These are phyloP conservation scores for Scaptomyza flava DNA, from an alignment of 2,888 invertebrate genomes.

Conservation along the genomic window DNA sequence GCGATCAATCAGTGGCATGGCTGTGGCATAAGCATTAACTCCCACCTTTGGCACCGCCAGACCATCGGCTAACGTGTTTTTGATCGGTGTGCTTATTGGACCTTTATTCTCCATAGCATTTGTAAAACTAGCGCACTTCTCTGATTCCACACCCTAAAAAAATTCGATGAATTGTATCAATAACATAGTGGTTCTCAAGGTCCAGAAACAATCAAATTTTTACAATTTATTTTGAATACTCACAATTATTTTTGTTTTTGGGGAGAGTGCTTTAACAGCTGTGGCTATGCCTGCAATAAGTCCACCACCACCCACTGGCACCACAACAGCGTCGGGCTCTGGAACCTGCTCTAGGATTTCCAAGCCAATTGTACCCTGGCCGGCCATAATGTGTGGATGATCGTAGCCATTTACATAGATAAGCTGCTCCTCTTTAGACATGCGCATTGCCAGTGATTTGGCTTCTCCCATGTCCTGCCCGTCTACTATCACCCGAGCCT, in stretches of 20 bases:
- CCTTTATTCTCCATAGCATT: constrained; percentile 89
- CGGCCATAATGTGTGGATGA: constrained; percentile 97
- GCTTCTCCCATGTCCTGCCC: constrained; percentile 94
- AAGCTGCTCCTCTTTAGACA: constrained; percentile 89
- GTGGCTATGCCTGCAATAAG: constrained; percentile 95
- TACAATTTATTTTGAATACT: constrained; percentile 82
- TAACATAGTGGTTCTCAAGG: neutral
- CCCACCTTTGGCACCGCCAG: constrained; percentile 95
- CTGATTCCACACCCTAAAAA: constrained; percentile 94
- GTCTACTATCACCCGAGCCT: constrained; percentile 90
- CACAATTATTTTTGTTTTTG: constrained; percentile 93
- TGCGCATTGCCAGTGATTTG: constrained; percentile 90
- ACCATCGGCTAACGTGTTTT: constrained; percentile 94
- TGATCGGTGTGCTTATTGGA: constrained; percentile 88
- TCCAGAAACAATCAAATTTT: too few species aligned
- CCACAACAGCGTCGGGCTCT: constrained; percentile 93
- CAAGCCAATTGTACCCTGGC: constrained; percentile 96
- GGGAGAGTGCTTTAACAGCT: constrained; percentile 94
- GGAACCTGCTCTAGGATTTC: constrained; percentile 96
- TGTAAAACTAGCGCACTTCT: constrained; percentile 94
- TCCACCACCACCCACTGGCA: constrained; percentile 96
- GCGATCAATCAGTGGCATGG: constrained; percentile 90
- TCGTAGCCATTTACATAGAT: constrained; percentile 97
- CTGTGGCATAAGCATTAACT: constrained; percentile 92
- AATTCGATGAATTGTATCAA: neutral